Evolutionary conservation across 2,113 vertebrate genomes (phyloP).

Genomic region (Alosa alosa): DNA sequence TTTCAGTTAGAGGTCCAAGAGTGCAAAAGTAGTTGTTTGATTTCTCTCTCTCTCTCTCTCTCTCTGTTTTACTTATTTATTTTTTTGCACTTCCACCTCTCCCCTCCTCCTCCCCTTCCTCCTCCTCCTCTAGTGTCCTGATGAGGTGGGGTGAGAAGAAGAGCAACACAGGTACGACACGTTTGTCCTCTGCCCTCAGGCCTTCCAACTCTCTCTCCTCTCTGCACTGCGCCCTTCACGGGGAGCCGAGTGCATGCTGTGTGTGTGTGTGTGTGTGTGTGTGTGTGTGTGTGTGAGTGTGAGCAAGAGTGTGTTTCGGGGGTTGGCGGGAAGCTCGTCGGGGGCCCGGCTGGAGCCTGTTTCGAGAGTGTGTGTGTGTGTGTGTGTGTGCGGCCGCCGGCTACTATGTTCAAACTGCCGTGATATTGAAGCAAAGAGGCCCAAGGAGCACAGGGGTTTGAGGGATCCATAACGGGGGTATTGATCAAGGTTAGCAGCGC

Average conservation of each 20-base stretch:
- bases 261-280: conserved; percentile 11
- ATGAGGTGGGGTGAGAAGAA: conserved; percentile 50
- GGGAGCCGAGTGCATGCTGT: conserved; percentile 61
- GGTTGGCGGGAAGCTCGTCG: neutral
- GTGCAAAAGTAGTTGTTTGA: conserved; percentile 45
- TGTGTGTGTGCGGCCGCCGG: conserved; percentile 58
- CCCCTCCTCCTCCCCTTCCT: neutral
- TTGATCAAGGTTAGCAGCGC: conserved; percentile 77
- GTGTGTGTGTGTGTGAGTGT: conserved; percentile 15
- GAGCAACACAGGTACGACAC: conserved; percentile 71
- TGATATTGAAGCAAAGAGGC: conserved; percentile 76
- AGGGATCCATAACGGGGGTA: conserved; percentile 72
- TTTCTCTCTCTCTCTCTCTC: neutral
- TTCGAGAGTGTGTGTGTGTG: neutral
- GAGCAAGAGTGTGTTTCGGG: neutral
- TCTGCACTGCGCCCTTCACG: conserved; percentile 61
- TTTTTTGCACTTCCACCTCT: neutral
- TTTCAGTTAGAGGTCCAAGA: neutral
- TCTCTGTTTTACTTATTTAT: neutral
- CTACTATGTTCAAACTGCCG: conserved; percentile 74
- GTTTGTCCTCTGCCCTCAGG: conserved; percentile 70
- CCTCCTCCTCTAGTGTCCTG: neutral
- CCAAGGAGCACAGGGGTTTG: conserved; percentile 63
- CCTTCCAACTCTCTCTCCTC: conserved; percentile 61
- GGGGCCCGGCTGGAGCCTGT: neutral